phyloP scores from a whole-genome alignment of 2,113 vertebrate genomes.

The Semnornis frantzii region DNA sequence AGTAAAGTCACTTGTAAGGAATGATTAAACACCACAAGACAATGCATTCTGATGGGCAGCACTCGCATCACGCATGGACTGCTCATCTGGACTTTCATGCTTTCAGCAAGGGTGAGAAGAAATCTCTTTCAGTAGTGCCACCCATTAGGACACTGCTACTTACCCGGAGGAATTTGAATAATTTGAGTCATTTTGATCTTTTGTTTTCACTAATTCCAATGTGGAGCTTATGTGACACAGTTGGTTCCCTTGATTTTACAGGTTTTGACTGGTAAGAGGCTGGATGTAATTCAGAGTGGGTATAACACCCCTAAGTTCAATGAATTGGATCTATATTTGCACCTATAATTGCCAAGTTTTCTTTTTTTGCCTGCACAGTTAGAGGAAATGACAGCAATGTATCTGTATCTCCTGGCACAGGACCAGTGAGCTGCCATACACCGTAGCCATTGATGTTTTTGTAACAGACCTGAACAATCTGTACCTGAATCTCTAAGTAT shows the following conservation, averaged over 20 bases:
- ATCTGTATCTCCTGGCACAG: not conserved
- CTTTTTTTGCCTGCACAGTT: not conserved
- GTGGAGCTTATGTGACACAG: not conserved
- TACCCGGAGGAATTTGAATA: not conserved
- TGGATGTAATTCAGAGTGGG: not conserved
- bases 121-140: not conserved
- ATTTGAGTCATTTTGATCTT: not conserved
- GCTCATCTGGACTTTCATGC: not conserved
- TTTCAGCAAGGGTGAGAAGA: not conserved
- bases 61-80: not conserved
- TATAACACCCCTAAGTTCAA: not conserved
- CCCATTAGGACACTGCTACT: not conserved
- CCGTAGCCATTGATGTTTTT: not conserved
- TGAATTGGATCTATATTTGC: not conserved
- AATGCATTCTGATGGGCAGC: not conserved
- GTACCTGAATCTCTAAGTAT: not conserved
- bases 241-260: not conserved
- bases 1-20: constrained; percentile 1
- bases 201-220: not conserved
- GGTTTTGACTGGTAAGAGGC: not conserved
- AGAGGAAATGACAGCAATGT: not conserved
- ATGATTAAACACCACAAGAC: constrained; percentile 15
- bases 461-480: not conserved
- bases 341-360: not conserved
- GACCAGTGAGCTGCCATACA: not conserved